These are phyloP conservation scores for Cacatua alba DNA, from an alignment of 2,113 vertebrate genomes.

Conservation along the genomic window DNA sequence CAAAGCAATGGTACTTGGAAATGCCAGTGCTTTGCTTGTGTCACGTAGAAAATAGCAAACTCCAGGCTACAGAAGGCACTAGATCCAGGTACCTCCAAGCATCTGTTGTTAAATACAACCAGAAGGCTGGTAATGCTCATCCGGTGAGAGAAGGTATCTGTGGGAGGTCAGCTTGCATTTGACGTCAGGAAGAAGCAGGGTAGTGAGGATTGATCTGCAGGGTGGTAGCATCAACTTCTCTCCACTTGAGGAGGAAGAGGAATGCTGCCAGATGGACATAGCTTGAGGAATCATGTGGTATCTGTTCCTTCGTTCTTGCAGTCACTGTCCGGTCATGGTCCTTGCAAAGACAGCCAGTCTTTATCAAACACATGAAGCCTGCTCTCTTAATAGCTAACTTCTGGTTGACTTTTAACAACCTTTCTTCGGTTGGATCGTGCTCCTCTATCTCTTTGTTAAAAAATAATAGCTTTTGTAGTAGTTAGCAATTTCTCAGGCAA, in stretches of 20 bases:
- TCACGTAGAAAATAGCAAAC: not conserved
- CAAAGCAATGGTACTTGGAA: not conserved
- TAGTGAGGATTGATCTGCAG: not conserved
- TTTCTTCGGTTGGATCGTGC: not conserved
- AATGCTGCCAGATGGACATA: slow-evolving; percentile 21
- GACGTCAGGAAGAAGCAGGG: slow-evolving; percentile 21
- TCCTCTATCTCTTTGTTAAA: slow-evolving; percentile 32
- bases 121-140: not conserved
- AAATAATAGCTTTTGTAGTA: slow-evolving; percentile 58
- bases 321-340: not conserved
- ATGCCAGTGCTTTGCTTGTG: not conserved
- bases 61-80: not conserved
- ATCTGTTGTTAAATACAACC: not conserved
- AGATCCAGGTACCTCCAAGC: not conserved
- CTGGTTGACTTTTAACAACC: slow-evolving; percentile 1
- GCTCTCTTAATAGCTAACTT: not conserved
- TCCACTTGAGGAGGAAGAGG: not conserved
- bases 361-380: not conserved
- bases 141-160: not conserved
- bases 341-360: not conserved
- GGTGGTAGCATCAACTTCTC: not conserved
- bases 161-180: slow-evolving; percentile 3
- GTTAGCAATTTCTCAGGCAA: slow-evolving; percentile 48
- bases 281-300: not conserved
- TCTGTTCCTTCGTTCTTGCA: not conserved